These are phyloP conservation scores for Pan troglodytes DNA, from an alignment of 2,113 vertebrate genomes.

Conservation along the genomic window NHGRI_mPanTro3-v2.1_pri NC_072411.2:66772001-66772500, in stretches of 20 bases:
- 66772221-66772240: slow-evolving; percentile 85
- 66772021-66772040: slow-evolving; percentile 87
- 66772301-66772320: background rate
- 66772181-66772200: slow-evolving; percentile 88
- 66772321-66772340: background rate
- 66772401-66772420: background rate
- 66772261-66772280: slow-evolving; percentile 6
- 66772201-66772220: slow-evolving; percentile 93
- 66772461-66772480: background rate
- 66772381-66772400: background rate
- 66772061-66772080: slow-evolving; percentile 93
- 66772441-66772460: background rate
- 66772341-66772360: background rate
- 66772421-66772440: background rate
- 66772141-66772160: slow-evolving; percentile 83
- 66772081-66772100: slow-evolving; percentile 91
- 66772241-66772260: background rate
- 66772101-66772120: slow-evolving; percentile 91
- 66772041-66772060: slow-evolving; percentile 90
- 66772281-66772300: background rate
- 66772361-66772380: background rate
- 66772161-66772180: slow-evolving; percentile 81
- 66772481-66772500: background rate
- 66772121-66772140: slow-evolving; percentile 87
- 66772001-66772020: background rate